Percentiles rank a stretch among this genome's conserved stretches.
phyloP scores from a whole-genome alignment of 2,113 vertebrate genomes.

The Sorex araneus region DNA sequence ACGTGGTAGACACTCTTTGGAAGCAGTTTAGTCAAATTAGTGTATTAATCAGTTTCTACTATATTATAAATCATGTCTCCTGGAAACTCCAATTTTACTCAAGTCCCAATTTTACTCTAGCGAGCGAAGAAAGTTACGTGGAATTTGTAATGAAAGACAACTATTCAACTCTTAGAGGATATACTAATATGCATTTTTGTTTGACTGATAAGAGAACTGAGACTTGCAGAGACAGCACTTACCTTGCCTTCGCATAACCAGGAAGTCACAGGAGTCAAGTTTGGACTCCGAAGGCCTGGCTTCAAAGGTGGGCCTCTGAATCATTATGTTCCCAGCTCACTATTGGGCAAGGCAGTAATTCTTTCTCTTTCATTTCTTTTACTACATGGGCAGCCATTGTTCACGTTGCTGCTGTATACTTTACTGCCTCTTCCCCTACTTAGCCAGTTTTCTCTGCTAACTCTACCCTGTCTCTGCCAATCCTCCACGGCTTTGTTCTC shows the following conservation, averaged over 20 bases:
- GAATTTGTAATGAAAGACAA: background rate
- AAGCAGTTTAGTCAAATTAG: background rate
- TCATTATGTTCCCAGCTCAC: background rate
- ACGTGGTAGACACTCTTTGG: background rate
- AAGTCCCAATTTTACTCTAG: constrained; percentile 3
- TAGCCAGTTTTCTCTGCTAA: background rate
- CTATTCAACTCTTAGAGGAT: background rate
- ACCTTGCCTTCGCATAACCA: background rate
- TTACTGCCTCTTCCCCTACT: background rate
- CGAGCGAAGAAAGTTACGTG: background rate
- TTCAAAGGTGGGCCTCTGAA: background rate
- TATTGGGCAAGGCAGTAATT: background rate
- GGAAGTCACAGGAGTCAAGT: background rate
- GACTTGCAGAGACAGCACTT: background rate
- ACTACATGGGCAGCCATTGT: background rate
- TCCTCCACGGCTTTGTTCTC: background rate
- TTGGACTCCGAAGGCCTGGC: background rate
- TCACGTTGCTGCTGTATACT: background rate
- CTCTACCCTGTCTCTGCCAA: background rate
- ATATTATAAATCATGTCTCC: background rate
- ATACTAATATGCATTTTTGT: background rate
- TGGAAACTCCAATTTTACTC: background rate
- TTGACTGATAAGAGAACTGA: background rate
- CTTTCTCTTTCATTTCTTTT: background rate
- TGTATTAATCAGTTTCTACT: background rate